phyloP scores from a whole-genome alignment of 2,888 invertebrate species.

The Therioaphis trifolii region DNA sequence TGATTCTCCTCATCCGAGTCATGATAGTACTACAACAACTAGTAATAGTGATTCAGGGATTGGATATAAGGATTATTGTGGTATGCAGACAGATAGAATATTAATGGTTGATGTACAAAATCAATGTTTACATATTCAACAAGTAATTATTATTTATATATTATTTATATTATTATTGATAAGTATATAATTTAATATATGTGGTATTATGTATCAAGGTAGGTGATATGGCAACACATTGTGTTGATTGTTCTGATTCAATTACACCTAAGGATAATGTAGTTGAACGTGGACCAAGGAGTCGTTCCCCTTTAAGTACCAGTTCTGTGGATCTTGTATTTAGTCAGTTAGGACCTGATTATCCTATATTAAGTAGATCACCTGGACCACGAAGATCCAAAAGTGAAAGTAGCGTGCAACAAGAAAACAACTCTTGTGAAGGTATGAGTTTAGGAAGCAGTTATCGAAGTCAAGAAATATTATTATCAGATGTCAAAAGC shows the following conservation, averaged over 20 bases:
- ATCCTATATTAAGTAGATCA: constrained; percentile 34
- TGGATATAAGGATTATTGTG: constrained; percentile 90
- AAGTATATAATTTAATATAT: constrained; percentile 5
- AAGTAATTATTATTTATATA: constrained; percentile 46
- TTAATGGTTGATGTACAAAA: constrained; percentile 78
- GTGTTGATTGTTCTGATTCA: constrained; percentile 71
- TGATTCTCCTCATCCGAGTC: constrained; percentile 87
- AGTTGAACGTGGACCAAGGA: constrained; percentile 64
- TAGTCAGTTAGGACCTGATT: constrained; percentile 54
- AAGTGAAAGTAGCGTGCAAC: constrained; percentile 55
- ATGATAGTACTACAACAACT: constrained; percentile 80
- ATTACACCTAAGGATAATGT: constrained; percentile 64
- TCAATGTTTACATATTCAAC: constrained; percentile 68
- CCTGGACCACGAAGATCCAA: constrained; percentile 48
- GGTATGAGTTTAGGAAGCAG: constrained; percentile 73
- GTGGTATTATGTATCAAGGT: constrained; percentile 24
- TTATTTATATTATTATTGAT: background rate
- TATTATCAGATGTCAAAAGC: constrained; percentile 69
- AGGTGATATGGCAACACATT: constrained; percentile 59
- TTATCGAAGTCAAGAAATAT: constrained; percentile 72
- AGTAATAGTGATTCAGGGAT: constrained; percentile 96
- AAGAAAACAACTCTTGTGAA: constrained; percentile 69
- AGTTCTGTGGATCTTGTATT: constrained; percentile 65
- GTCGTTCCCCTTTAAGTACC: constrained; percentile 67
- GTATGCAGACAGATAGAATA: constrained; percentile 84